A percentile compares a stretch with the other conserved stretches of the same genome.
phyloP scores from a whole-genome alignment of 92 coral and sea anemone species.

The Galaxea fascicularis region DNA sequence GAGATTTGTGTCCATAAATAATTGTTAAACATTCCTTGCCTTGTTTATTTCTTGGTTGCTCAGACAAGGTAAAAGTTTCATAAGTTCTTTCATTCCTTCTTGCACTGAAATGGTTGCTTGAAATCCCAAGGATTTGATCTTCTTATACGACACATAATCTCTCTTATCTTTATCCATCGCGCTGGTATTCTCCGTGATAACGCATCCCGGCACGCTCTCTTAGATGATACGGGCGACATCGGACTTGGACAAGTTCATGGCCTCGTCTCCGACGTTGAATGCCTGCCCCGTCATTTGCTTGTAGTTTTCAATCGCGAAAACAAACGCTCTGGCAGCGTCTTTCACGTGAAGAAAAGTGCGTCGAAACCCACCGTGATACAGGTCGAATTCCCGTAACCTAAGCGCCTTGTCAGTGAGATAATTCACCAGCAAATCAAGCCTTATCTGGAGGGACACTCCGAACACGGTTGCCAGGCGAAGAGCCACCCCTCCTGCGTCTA shows the following conservation, averaged over 20 bases:
- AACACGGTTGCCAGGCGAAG: slow-evolving; percentile 96
- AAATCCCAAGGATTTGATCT: slow-evolving; percentile 84
- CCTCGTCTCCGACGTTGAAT: slow-evolving; percentile 91
- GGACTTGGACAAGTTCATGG: slow-evolving; percentile 91
- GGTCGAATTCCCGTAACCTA: slow-evolving; percentile 82
- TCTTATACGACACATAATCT: slow-evolving; percentile 88
- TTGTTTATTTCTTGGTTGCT: slow-evolving; percentile 75
- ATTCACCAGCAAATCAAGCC: slow-evolving; percentile 90
- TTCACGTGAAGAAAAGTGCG: slow-evolving; percentile 95
- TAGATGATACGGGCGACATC: slow-evolving; percentile 85
- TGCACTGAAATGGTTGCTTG: slow-evolving; percentile 75
- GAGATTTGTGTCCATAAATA: no score
- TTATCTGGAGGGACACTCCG: slow-evolving; percentile 88
- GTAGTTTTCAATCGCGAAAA: slow-evolving; percentile 84
- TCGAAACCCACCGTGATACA: slow-evolving; percentile 91
- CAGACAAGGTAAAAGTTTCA: slow-evolving; percentile 85
- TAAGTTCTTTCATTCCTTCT: slow-evolving; percentile 84
- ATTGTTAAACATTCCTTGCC: slow-evolving; percentile 77
- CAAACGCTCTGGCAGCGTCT: slow-evolving; percentile 94
- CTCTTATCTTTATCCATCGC: slow-evolving; percentile 94
- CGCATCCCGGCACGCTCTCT: slow-evolving; percentile 75
- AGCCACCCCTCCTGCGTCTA: slow-evolving; percentile 70
- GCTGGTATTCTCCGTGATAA: slow-evolving; percentile 75
- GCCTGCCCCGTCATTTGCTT: slow-evolving; percentile 82
- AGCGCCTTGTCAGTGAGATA: slow-evolving; percentile 92